Conservation (phyloP, 2,797 vertebrate genomes). For the Tangara arthus region DNA sequence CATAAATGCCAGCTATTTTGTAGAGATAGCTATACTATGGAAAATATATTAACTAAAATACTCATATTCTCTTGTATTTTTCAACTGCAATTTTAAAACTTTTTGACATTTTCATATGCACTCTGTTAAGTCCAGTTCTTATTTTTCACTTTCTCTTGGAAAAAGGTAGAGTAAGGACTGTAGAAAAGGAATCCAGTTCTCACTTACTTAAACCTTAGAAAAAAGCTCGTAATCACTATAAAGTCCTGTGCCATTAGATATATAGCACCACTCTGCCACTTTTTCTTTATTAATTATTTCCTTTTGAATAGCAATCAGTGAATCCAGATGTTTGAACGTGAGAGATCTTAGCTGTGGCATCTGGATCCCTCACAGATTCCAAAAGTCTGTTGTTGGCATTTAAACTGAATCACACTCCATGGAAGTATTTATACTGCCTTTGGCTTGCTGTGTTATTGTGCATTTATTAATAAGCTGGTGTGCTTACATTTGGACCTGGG, state of each 20-base stretch:
- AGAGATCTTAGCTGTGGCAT: conserved; percentile 40
- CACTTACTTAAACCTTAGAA: conserved; percentile 21
- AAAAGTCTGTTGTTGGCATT: conserved; percentile 51
- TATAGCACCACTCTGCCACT: conserved; percentile 42
- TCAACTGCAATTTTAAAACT: background rate
- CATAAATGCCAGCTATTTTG: background rate
- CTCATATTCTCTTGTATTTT: background rate
- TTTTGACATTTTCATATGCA: background rate
- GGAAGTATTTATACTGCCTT: conserved; percentile 45
- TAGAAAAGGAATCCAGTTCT: conserved; percentile 3
- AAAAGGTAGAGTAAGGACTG: background rate
- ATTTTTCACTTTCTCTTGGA: conserved; percentile 17
- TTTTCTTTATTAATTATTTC: conserved; percentile 67
- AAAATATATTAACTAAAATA: background rate
- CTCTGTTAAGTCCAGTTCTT: background rate
- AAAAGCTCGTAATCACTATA: conserved; percentile 14
- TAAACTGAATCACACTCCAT: background rate
- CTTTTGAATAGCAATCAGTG: conserved; percentile 36
- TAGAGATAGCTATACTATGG: background rate
- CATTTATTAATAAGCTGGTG: conserved; percentile 31
- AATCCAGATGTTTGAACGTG: conserved; percentile 53
- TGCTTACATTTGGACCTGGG: conserved; percentile 41
- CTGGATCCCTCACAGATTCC: conserved; percentile 34
- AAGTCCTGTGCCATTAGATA: conserved; percentile 20
- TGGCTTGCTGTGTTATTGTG: conserved; percentile 45